A percentile compares a stretch with the other conserved stretches of the same genome.
These are phyloP conservation scores for Hydrozoanthus gracilis DNA, from an alignment of 92 coral and sea anemone genomes.

Conservation along the genomic window DNA sequence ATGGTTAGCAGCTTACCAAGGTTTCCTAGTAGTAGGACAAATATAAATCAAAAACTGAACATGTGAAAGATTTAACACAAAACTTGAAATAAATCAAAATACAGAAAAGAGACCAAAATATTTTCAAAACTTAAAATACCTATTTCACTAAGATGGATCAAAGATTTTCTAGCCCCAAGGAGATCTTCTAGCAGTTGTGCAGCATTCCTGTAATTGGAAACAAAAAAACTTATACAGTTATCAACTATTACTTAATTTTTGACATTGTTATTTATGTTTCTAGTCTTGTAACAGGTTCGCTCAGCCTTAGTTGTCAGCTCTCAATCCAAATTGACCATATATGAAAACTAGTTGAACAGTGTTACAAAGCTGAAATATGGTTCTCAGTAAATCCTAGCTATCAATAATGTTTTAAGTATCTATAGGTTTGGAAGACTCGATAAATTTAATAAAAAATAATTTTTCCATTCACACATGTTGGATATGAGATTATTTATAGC, in stretches of 20 bases:
- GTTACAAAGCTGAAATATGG: too few relatives aligned
- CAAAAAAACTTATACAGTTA: background rate
- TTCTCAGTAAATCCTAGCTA: too few relatives aligned
- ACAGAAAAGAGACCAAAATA: background rate
- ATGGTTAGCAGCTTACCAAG: conserved; percentile 71
- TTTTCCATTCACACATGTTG: too few relatives aligned
- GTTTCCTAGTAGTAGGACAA: conserved; percentile 52
- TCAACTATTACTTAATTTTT: background rate
- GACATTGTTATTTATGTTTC: background rate
- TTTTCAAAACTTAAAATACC: background rate
- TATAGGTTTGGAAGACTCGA: too few relatives aligned
- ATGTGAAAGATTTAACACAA: background rate
- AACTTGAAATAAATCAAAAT: background rate
- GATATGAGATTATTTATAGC: too few relatives aligned
- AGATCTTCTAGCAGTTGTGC: conserved; percentile 81
- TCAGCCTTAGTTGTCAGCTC: too few relatives aligned
- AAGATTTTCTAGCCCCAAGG: conserved; percentile 76
- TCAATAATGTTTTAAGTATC: too few relatives aligned
- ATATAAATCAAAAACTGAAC: background rate
- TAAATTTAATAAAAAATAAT: too few relatives aligned
- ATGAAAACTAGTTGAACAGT: too few relatives aligned
- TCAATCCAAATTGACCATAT: too few relatives aligned
- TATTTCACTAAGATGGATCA: conserved; percentile 59
- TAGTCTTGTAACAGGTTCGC: background rate
- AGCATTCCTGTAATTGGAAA: conserved; percentile 58